Percentiles rank a stretch among this genome's conserved stretches.
These are phyloP conservation scores for Agapornis roseicollis DNA, from an alignment of 2,113 vertebrate species.

Conservation along the genomic window DNA sequence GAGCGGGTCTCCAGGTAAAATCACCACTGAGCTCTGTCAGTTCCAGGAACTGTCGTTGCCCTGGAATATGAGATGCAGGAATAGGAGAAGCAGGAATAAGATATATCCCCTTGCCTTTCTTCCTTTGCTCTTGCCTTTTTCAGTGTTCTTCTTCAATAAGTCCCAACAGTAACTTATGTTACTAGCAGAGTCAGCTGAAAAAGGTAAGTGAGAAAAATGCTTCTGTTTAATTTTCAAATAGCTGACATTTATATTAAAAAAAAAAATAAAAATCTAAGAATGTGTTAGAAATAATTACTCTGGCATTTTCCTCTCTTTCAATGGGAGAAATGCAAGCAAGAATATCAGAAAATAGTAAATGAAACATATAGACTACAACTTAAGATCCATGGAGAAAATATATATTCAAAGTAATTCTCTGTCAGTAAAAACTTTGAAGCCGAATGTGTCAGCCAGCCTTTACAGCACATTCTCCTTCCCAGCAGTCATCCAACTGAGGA, in stretches of 20 bases:
- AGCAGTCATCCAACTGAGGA: not conserved
- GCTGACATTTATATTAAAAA: not conserved
- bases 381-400: not conserved
- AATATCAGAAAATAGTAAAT: not conserved
- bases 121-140: not conserved
- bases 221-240: not conserved
- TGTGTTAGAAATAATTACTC: not conserved
- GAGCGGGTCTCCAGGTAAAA: not conserved
- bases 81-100: not conserved
- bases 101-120: not conserved
- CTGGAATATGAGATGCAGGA: not conserved
- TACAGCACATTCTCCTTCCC: not conserved
- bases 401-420: not conserved
- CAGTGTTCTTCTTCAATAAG: not conserved
- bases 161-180: not conserved
- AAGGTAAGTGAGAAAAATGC: not conserved
- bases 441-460: not conserved
- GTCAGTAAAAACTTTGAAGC: not conserved
- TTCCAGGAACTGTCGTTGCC: not conserved
- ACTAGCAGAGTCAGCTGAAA: not conserved
- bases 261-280: not conserved
- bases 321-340: not conserved
- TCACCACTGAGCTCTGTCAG: not conserved
- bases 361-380: not conserved
- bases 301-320: not conserved